Evolutionary conservation across 1,140 invertebrate species (phyloP).

Genomic region (Thrips palmi): DNA sequence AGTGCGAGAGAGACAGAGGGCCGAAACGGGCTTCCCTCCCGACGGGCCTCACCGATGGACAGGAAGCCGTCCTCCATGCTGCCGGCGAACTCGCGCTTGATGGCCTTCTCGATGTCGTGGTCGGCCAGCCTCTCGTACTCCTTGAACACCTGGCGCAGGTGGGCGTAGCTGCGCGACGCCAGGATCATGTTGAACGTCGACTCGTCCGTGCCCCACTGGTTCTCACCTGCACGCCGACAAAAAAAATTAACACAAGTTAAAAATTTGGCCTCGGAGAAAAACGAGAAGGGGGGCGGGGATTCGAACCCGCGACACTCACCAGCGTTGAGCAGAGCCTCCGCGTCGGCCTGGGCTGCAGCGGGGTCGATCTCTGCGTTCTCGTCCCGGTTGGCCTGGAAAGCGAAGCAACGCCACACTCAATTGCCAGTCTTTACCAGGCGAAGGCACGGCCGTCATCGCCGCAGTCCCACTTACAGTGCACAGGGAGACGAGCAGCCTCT

Average conservation of each 20-base stretch:
- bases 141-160: conserved; percentile 47
- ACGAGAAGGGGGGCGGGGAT: too few species aligned
- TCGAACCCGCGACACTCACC: too few species aligned
- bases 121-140: conserved; percentile 59
- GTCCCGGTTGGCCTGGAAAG: conserved; percentile 52
- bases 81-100: conserved; percentile 76
- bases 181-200: conserved; percentile 45
- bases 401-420: conserved; percentile 8
- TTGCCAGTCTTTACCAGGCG: neutral
- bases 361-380: conserved; percentile 48
- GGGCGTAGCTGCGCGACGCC: conserved; percentile 34
- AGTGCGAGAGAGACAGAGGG: neutral
- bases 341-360: conserved; percentile 29
- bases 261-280: too few species aligned
- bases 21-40: neutral
- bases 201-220: conserved; percentile 47
- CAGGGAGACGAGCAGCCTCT: conserved; percentile 68
- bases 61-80: conserved; percentile 66
- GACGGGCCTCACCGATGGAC: conserved; percentile 49
- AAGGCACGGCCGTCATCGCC: neutral
- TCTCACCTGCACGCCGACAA: conserved; percentile 28
- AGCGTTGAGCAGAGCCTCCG: conserved; percentile 33
- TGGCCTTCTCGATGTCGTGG: conserved; percentile 65
- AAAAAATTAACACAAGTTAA: conserved; percentile 5
- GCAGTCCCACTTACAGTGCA: conserved; percentile 22